These are phyloP conservation scores for Momotus momota DNA, from an alignment of 2,797 vertebrate genomes.

Conservation along the genomic window DNA sequence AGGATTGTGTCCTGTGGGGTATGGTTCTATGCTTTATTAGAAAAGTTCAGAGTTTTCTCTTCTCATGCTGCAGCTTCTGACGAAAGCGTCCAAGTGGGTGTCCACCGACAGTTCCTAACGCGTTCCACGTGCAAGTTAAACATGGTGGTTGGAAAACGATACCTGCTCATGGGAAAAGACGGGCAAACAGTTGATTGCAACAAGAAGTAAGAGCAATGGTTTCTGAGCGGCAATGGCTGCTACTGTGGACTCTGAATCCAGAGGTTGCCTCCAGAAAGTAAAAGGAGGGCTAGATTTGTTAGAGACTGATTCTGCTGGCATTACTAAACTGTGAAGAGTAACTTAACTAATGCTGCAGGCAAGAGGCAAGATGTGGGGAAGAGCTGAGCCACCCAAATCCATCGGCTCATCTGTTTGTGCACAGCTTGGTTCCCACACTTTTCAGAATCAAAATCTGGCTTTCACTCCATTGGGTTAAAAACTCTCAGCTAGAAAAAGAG, in stretches of 20 bases:
- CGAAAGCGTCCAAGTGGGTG: conserved; percentile 2
- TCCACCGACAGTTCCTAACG: conserved; percentile 53
- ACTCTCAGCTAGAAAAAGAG: background rate
- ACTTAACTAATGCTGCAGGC: background rate
- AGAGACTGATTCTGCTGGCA: background rate
- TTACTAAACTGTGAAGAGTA: background rate
- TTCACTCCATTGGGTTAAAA: background rate
- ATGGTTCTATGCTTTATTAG: background rate
- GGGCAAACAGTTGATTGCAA: conserved; percentile 29
- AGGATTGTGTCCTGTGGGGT: background rate
- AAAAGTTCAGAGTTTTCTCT: background rate
- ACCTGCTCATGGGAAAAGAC: conserved; percentile 78
- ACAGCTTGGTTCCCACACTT: background rate
- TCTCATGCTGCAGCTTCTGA: conserved; percentile 55
- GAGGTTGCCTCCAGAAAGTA: background rate
- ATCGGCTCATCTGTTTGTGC: fast-evolving
- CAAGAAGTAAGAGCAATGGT: conserved; percentile 57
- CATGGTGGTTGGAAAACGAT: conserved; percentile 36
- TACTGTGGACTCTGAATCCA: fast-evolving
- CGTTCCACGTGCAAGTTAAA: conserved; percentile 50
- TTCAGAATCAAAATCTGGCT: background rate
- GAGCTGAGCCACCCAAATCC: background rate
- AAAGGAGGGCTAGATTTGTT: background rate
- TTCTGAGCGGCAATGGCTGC: background rate
- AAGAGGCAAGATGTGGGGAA: background rate